These are phyloP conservation scores for Huso huso DNA, from an alignment of 2,797 vertebrate species.

Conservation along the genomic window DNA sequence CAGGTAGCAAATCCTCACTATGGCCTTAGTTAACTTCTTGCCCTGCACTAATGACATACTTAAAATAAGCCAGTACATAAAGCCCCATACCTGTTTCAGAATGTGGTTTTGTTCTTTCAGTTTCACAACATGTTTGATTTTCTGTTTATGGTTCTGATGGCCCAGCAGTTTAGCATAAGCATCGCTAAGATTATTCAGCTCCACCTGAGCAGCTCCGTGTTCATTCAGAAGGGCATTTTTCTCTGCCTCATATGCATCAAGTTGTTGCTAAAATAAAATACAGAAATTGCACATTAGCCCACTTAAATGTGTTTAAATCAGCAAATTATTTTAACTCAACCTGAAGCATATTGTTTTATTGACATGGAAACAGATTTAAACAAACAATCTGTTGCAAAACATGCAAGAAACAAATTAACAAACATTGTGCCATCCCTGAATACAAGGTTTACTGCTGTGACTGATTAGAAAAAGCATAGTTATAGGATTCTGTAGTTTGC, in stretches of 20 bases:
- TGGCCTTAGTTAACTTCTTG: too few relatives aligned
- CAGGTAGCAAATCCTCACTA: neutral
- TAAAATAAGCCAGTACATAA: neutral
- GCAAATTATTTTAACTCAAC: neutral
- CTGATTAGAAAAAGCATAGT: too few relatives aligned
- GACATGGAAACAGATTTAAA: neutral
- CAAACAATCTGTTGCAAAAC: neutral
- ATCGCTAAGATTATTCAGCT: slow-evolving; percentile 77
- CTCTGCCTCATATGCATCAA: slow-evolving; percentile 83
- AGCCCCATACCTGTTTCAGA: slow-evolving; percentile 71
- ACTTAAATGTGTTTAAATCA: neutral
- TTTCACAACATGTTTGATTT: slow-evolving; percentile 93
- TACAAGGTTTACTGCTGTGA: neutral
- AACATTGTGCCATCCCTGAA: neutral
- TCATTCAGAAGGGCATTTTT: slow-evolving; percentile 72
- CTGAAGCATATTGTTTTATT: too few relatives aligned
- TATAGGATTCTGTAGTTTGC: too few relatives aligned
- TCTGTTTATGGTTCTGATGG: slow-evolving; percentile 95
- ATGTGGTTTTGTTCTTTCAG: slow-evolving; percentile 81
- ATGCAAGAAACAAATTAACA: neutral
- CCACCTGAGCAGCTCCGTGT: slow-evolving; percentile 78
- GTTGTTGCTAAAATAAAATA: slow-evolving; percentile 68
- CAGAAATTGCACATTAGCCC: neutral
- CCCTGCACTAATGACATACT: neutral
- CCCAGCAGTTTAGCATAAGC: slow-evolving; percentile 86